phyloP scores from a whole-genome alignment of 2,113 vertebrate species.

The Myrmecobius fasciatus region DNA sequence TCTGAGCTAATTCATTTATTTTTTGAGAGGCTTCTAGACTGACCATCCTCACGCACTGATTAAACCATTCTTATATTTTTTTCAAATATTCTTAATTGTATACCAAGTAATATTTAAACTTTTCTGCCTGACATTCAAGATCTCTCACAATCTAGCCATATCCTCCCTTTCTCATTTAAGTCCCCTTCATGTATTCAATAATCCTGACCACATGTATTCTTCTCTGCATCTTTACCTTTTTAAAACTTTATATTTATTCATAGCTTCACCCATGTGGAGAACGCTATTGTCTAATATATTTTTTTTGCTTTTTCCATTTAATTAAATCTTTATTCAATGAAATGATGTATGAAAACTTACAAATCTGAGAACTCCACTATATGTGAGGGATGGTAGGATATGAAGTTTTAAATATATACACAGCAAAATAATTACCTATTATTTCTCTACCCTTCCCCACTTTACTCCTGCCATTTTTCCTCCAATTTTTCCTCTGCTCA shows the following conservation, averaged over 20 bases:
- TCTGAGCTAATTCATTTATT: not conserved
- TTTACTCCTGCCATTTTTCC: too few relatives aligned
- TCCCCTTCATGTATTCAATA: not conserved
- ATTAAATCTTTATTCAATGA: too few relatives aligned
- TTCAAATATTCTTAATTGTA: not conserved
- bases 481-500: not conserved
- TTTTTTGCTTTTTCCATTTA: too few relatives aligned
- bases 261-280: not conserved
- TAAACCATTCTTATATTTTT: not conserved
- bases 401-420: too few relatives aligned
- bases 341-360: too few relatives aligned
- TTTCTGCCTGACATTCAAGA: not conserved
- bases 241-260: not conserved
- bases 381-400: too few relatives aligned
- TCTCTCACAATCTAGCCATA: not conserved
- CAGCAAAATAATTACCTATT: too few relatives aligned
- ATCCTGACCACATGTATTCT: not conserved
- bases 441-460: too few relatives aligned
- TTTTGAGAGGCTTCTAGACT: not conserved
- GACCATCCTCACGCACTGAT: not conserved
- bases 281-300: not conserved
- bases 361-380: too few relatives aligned
- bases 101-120: not conserved
- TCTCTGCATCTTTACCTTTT: not conserved
- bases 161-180: not conserved